Evolutionary conservation across 2,888 invertebrate species (phyloP).

Genomic region (Drosophila prostipennis): DNA sequence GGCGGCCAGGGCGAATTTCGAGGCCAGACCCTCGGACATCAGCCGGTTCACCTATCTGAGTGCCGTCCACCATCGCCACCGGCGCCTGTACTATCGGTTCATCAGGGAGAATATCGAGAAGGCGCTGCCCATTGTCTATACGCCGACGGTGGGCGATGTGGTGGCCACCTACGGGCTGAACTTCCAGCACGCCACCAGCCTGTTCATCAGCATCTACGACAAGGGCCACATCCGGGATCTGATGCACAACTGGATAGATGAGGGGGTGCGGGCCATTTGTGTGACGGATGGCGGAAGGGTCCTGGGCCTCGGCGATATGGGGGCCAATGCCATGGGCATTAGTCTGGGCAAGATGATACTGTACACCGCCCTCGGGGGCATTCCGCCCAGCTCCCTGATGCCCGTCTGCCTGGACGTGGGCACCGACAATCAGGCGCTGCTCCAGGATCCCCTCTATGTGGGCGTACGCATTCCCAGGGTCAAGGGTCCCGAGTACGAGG

Average conservation of each 20-base stretch:
- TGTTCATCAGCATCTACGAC: slow-evolving; percentile 86
- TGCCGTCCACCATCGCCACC: slow-evolving; percentile 92
- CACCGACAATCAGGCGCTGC: slow-evolving; percentile 42
- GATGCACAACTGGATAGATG: slow-evolving; percentile 36
- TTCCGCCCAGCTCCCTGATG: slow-evolving; percentile 37
- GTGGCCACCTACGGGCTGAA: slow-evolving; percentile 97
- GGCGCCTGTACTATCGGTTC: slow-evolving; percentile 95
- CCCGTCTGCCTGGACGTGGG: slow-evolving; percentile 56
- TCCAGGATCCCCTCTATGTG: slow-evolving; percentile 44
- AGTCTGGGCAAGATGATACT: slow-evolving; percentile 47
- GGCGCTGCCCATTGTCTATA: slow-evolving; percentile 98
- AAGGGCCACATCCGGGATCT: slow-evolving; percentile 42
- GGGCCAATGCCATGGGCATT: slow-evolving; percentile 61
- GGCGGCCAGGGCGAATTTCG: slow-evolving; percentile 91
- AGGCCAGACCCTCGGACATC: slow-evolving; percentile 92
- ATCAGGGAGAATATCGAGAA: slow-evolving; percentile 92
- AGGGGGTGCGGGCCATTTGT: slow-evolving; percentile 36
- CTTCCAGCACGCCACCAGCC: slow-evolving; percentile 93
- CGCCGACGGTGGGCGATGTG: slow-evolving; percentile 97
- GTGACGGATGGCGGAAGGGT: slow-evolving; percentile 55
- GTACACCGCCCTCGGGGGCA: slow-evolving; percentile 45
- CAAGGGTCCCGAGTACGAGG: slow-evolving; percentile 40
- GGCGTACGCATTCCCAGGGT: slow-evolving; percentile 34
- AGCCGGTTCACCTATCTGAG: slow-evolving; percentile 96
- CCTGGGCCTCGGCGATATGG: slow-evolving; percentile 57